phyloP scores from a whole-genome alignment of 2,113 vertebrate genomes.

The Dromaius novaehollandiae region DNA sequence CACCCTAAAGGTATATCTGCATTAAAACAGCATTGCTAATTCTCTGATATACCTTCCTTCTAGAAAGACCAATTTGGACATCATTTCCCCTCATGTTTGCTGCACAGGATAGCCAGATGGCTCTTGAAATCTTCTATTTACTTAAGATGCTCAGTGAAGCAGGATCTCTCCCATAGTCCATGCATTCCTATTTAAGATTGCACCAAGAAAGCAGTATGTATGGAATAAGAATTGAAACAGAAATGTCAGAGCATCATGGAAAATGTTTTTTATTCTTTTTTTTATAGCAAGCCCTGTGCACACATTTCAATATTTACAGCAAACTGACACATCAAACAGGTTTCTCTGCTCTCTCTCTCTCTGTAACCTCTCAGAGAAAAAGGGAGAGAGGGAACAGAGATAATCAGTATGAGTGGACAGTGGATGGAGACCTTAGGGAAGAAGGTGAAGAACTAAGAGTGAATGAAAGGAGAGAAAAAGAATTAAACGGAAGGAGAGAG shows the following conservation, averaged over 20 bases:
- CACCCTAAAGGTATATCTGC: neutral
- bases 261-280: neutral
- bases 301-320: slow-evolving; percentile 47
- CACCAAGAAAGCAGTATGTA: slow-evolving; percentile 2
- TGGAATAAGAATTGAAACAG: slow-evolving; percentile 31
- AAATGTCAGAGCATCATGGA: slow-evolving; percentile 46
- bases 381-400: neutral
- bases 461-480: neutral
- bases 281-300: neutral
- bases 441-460: neutral
- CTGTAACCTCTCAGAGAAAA: neutral
- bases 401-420: neutral
- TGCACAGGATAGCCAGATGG: slow-evolving; percentile 40
- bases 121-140: slow-evolving; percentile 46
- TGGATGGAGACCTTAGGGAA: neutral
- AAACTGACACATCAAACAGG: slow-evolving; percentile 18
- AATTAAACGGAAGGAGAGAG: neutral
- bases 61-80: slow-evolving; percentile 23
- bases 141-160: neutral
- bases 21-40: slow-evolving; percentile 9
- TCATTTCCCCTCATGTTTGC: neutral
- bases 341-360: neutral
- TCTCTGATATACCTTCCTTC: neutral
- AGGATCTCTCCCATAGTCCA: neutral
- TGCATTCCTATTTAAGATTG: neutral